phyloP scores from a whole-genome alignment of 2,797 vertebrate genomes.

The Tenualosa thibaudeaui region DNA sequence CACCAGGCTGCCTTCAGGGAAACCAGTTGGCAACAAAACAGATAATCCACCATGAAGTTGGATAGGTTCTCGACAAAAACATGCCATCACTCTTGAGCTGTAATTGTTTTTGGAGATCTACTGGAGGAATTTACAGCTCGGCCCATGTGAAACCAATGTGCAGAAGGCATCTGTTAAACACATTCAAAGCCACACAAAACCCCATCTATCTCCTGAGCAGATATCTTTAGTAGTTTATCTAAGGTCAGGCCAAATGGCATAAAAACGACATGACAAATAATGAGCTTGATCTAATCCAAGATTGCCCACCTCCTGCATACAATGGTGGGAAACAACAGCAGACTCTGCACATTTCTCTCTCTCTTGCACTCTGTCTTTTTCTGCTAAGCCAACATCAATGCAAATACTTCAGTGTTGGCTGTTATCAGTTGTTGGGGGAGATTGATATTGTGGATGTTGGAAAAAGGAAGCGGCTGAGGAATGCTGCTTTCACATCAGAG shows the following conservation, averaged over 20 bases:
- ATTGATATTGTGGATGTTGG: constrained; percentile 40
- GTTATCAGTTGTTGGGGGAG: constrained; percentile 23
- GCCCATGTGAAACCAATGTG: background rate
- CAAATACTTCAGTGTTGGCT: background rate
- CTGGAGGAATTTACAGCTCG: background rate
- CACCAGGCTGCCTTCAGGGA: background rate
- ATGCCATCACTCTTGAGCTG: background rate
- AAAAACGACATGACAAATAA: constrained; percentile 43
- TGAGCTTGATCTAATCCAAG: constrained; percentile 29
- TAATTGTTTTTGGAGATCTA: background rate
- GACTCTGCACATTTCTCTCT: background rate
- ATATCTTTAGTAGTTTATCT: constrained; percentile 44
- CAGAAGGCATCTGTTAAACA: background rate
- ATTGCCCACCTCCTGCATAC: constrained; percentile 40
- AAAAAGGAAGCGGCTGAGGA: constrained; percentile 40
- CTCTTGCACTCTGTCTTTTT: background rate
- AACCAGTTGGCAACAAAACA: background rate
- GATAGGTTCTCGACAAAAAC: background rate
- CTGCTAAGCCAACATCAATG: background rate
- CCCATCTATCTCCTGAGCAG: constrained; percentile 40
- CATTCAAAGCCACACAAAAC: constrained; percentile 18
- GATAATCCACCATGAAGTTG: background rate
- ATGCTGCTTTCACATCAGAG: constrained; percentile 41
- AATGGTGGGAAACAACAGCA: constrained; percentile 47
- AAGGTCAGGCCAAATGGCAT: constrained; percentile 42